Percentiles rank a stretch among this genome's conserved stretches.
phyloP scores from a whole-genome alignment of 2,797 vertebrate genomes.

The Enoplosus armatus region DNA sequence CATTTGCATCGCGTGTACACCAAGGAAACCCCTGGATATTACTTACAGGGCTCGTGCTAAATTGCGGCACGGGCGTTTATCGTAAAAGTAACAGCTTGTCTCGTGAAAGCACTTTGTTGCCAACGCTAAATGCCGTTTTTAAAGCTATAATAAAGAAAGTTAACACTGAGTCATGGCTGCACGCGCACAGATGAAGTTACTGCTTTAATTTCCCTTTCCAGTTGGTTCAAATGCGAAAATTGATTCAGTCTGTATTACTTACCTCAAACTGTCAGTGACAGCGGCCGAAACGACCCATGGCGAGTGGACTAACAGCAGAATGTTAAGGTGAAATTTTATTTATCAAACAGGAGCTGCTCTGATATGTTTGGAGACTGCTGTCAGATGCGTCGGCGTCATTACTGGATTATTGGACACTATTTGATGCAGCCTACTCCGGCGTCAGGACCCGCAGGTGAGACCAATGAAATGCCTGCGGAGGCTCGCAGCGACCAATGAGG shows the following conservation, averaged over 20 bases:
- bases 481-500: conserved; percentile 63
- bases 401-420: conserved; percentile 52
- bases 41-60: conserved; percentile 1
- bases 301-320: background rate
- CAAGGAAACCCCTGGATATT: conserved; percentile 13
- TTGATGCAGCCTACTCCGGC: conserved; percentile 57
- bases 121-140: background rate
- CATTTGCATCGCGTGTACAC: conserved; percentile 13
- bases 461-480: conserved; percentile 61
- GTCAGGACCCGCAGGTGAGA: conserved; percentile 38
- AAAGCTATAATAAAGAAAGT: conserved; percentile 17
- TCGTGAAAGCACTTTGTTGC: background rate
- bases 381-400: conserved; percentile 52
- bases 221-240: conserved; percentile 1
- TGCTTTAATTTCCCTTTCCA: conserved; percentile 4
- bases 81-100: background rate
- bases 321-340: conserved; percentile 6
- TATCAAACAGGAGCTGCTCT: conserved; percentile 4
- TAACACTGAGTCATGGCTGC: background rate
- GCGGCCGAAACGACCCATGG: conserved; percentile 39
- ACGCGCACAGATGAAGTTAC: conserved; percentile 1
- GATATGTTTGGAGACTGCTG: conserved; percentile 16
- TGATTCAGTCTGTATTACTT: conserved; percentile 39
- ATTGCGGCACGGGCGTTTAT: background rate
- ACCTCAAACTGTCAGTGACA: conserved; percentile 62